A percentile compares a stretch with the other conserved stretches of the same genome.
phyloP scores from a whole-genome alignment of 2,888 invertebrate species.

The Pteria penguin region DNA sequence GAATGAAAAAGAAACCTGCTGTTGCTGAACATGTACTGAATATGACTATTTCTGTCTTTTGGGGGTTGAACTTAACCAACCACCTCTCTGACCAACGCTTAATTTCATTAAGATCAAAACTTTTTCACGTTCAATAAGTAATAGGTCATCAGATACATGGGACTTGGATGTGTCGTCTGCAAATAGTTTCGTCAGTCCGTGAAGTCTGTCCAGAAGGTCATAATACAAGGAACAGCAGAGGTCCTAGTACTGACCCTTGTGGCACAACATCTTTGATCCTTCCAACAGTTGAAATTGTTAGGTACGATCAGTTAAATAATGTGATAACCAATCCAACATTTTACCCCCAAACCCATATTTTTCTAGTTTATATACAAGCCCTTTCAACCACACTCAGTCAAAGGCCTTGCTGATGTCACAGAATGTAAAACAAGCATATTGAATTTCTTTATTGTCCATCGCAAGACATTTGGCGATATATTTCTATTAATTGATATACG shows the following conservation, averaged over 20 bases:
- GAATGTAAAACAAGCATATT: background rate
- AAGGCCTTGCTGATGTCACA: background rate
- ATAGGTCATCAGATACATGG: background rate
- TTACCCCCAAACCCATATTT: background rate
- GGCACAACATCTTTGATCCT: background rate
- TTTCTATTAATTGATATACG: background rate
- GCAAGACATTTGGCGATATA: background rate
- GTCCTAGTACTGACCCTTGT: background rate
- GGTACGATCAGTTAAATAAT: background rate
- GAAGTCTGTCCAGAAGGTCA: background rate
- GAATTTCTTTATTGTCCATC: background rate
- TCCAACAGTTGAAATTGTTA: constrained; percentile 2
- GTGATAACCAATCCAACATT: background rate
- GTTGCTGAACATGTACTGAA: background rate
- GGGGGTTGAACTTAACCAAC: background rate
- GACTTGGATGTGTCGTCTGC: background rate
- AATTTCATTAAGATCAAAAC: background rate
- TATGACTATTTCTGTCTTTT: background rate
- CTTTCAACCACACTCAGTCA: background rate
- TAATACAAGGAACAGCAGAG: background rate
- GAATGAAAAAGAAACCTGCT: background rate
- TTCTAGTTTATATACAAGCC: background rate
- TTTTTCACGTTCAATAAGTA: background rate
- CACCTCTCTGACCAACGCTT: background rate
- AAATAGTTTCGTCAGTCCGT: background rate